phyloP scores from a whole-genome alignment of 2,888 invertebrate genomes.

The Polymixis flavicincta region DNA sequence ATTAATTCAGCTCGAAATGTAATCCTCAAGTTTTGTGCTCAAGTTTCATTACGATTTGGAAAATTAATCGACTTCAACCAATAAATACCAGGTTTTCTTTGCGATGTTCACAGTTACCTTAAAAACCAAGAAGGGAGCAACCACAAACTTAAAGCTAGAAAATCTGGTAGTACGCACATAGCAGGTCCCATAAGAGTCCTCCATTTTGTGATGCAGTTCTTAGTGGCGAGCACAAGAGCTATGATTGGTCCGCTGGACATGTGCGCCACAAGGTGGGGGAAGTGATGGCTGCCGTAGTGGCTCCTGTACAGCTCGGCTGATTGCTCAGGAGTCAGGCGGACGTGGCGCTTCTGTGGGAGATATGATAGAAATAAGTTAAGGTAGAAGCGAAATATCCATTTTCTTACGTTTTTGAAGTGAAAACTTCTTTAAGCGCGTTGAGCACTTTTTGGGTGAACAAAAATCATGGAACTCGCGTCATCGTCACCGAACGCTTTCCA shows the following conservation, averaged over 20 bases:
- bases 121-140: background rate
- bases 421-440: no score
- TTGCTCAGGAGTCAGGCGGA: slow-evolving; percentile 95
- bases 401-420: no score
- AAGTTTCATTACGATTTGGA: no score
- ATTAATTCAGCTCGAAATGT: no score
- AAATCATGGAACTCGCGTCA: no score
- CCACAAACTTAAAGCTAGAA: background rate
- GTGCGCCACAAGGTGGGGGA: slow-evolving; percentile 94
- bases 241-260: slow-evolving; percentile 95
- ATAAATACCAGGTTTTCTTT: no score
- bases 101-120: background rate
- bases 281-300: slow-evolving; percentile 93
- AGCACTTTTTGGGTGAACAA: no score
- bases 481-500: no score
- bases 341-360: slow-evolving; percentile 90
- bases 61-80: no score
- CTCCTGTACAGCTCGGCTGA: slow-evolving; percentile 96
- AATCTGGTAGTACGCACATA: slow-evolving; percentile 71
- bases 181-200: slow-evolving; percentile 93
- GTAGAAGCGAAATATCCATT: no score
- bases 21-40: no score
- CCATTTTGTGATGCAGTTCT: slow-evolving; percentile 94
- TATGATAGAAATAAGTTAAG: no score
- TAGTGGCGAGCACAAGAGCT: slow-evolving; percentile 93